Evolutionary conservation across 2,888 invertebrate genomes (phyloP), one percentile per base, ranked within the genome.

Genomic region (Limnephilus auricula): DNA sequence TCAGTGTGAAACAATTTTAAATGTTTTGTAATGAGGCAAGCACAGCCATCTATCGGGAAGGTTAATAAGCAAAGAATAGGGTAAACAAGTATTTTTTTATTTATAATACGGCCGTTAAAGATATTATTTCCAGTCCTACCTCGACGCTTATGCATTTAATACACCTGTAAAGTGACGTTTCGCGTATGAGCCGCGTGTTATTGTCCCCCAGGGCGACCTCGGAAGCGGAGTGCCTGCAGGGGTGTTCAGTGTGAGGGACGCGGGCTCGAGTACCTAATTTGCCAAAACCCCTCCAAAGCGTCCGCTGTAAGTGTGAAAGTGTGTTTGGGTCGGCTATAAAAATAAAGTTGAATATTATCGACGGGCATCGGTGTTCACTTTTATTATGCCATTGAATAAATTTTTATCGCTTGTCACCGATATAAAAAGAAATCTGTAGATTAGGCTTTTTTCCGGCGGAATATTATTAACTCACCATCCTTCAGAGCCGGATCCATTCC

Each of bases 391-490:
- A 50, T 86, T 50, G 82, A 89, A 89, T 89, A 89, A 89, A 82
- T 79, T 89, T 89, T 89, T 79, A 89, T 89, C 89, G 50, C 89
- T 89, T 89, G 89, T 89, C 89, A 79, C 40, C 89, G 89, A 82
- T 82, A 89, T 89, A 79, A 89, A 89, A 89, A 89, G 89, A 82
- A 89, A 89, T 89, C 89, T 79, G 89, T 50, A 37, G 89, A 89
- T 89, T 89, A 82, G 13, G 80, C 45, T 89, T 31, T 31, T 89
- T 89, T 82, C 82, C 50, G 31, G 89, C 25, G 30, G 45, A 89
- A 82, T 89, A 82, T 82, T 45, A 80, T 82, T 45, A 80, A 89
- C 89, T 50, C n/a, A 50, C 13, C 15, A 18, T 37, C 32, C 31
- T 89, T 82, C 15, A 32, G 30, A 82, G 40, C 89, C 50, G 89